These are phyloP conservation scores for Pyrocoelia pectoralis DNA, from an alignment of 2,888 invertebrate species.

Conservation along the genomic window DNA sequence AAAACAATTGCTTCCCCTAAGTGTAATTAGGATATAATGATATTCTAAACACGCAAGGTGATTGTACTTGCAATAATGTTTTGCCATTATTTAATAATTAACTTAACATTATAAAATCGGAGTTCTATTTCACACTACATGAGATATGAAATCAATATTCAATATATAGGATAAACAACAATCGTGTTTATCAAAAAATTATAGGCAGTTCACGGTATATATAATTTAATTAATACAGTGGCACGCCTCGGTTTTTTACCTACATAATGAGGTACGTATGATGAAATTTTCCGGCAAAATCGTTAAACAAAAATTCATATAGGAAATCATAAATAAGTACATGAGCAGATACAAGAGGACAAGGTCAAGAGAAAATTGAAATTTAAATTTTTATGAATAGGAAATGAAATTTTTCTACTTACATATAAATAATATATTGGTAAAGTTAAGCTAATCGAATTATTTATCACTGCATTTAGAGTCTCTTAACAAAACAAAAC, in stretches of 20 bases:
- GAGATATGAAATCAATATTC: slow-evolving; percentile 19
- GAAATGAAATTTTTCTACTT: not conserved
- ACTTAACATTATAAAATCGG: not conserved
- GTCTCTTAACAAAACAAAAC: slow-evolving; percentile 18
- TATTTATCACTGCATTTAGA: slow-evolving; percentile 27
- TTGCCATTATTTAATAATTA: not conserved
- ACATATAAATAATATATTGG: slow-evolving; percentile 16
- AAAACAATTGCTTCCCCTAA: not conserved
- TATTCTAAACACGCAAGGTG: slow-evolving; percentile 4
- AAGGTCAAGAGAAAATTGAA: slow-evolving; percentile 23
- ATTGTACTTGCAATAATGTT: not conserved
- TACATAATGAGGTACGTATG: too few relatives aligned
- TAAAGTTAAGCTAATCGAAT: slow-evolving; percentile 7
- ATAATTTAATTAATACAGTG: not conserved
- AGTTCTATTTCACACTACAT: not conserved
- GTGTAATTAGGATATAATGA: slow-evolving; percentile 9
- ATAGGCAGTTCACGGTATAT: not conserved
- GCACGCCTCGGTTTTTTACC: not conserved
- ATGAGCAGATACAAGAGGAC: not conserved
- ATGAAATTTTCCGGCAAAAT: too few relatives aligned
- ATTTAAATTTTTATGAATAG: not conserved
- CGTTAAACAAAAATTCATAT: too few relatives aligned
- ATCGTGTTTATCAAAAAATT: not conserved
- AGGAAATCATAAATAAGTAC: too few relatives aligned
- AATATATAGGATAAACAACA: slow-evolving; percentile 19